Conservation (phyloP, 2,797 vertebrate species). For the Sebastes variabilis region DNA sequence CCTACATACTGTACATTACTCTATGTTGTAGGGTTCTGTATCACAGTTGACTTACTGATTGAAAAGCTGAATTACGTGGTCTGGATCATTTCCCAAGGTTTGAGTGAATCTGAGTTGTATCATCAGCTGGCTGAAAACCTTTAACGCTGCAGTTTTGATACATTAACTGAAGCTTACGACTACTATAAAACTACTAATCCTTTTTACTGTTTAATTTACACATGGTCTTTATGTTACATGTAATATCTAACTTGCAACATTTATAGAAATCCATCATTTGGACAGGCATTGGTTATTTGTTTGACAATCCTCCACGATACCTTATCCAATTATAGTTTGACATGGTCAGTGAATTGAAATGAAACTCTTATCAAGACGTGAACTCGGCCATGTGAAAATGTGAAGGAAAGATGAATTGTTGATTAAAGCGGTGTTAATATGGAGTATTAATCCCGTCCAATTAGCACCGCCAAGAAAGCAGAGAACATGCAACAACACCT, state of each 20-base stretch:
- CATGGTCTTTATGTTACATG: neutral
- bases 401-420: constrained; percentile 48
- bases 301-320: constrained; percentile 1
- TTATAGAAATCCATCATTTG: neutral
- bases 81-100: neutral
- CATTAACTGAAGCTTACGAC: neutral
- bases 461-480: constrained; percentile 59
- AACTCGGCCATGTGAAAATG: constrained; percentile 35
- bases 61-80: neutral
- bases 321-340: constrained; percentile 28
- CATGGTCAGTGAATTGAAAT: constrained; percentile 36
- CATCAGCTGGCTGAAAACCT: neutral
- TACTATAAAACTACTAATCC: too few species aligned
- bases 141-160: neutral
- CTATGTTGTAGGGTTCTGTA: too few species aligned
- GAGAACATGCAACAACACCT: constrained; percentile 50
- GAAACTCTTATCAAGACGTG: constrained; percentile 24
- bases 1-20: rapidly evolving
- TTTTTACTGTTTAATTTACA: neutral
- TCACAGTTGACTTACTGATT: neutral
- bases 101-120: neutral
- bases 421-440: constrained; percentile 52
- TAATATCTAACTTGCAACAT: neutral
- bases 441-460: constrained; percentile 68
- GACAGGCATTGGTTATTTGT: neutral